Evolutionary conservation across 2,888 invertebrate genomes (phyloP).

Genomic region (Ormyrus nitidulus): DNA sequence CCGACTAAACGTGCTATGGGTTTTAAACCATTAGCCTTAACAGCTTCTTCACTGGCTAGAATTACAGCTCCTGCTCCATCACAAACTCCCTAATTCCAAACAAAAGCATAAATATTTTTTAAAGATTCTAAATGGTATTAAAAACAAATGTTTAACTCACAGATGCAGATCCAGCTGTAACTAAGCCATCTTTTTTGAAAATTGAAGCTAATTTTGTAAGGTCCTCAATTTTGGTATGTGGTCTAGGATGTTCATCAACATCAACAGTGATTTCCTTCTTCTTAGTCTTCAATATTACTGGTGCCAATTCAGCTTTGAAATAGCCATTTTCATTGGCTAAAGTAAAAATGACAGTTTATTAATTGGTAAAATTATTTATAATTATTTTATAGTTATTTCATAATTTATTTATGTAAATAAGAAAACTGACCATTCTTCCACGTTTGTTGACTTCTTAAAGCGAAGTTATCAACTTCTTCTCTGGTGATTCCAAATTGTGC

Average conservation of each 20-base stretch:
- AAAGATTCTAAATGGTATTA: conserved; percentile 8
- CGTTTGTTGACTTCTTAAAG: conserved; percentile 88
- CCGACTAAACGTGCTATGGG: conserved; percentile 92
- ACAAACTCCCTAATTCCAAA: conserved; percentile 87
- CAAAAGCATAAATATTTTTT: conserved; percentile 15
- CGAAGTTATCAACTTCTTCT: conserved; percentile 90
- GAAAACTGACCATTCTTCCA: conserved; percentile 86
- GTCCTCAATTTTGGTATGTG: conserved; percentile 89
- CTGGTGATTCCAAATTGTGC: conserved; percentile 88
- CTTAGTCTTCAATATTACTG: conserved; percentile 89
- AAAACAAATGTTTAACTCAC: conserved; percentile 77
- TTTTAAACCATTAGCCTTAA: conserved; percentile 86
- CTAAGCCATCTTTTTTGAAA: conserved; percentile 95
- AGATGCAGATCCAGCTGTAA: conserved; percentile 96
- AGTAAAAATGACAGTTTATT: conserved; percentile 58
- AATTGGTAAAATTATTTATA: conserved; percentile 4
- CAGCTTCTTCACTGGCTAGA: conserved; percentile 92
- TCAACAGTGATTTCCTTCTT: conserved; percentile 87
- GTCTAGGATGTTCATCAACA: conserved; percentile 95
- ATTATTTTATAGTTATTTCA: not conserved
- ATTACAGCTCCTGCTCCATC: conserved; percentile 98
- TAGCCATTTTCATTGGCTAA: conserved; percentile 90
- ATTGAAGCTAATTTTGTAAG: conserved; percentile 91
- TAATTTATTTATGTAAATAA: conserved; percentile 1
- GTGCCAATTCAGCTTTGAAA: conserved; percentile 93